Base-by-base conservation (phyloP, 2,113 vertebrate species). In the Proterorhinus semilunaris region DNA sequence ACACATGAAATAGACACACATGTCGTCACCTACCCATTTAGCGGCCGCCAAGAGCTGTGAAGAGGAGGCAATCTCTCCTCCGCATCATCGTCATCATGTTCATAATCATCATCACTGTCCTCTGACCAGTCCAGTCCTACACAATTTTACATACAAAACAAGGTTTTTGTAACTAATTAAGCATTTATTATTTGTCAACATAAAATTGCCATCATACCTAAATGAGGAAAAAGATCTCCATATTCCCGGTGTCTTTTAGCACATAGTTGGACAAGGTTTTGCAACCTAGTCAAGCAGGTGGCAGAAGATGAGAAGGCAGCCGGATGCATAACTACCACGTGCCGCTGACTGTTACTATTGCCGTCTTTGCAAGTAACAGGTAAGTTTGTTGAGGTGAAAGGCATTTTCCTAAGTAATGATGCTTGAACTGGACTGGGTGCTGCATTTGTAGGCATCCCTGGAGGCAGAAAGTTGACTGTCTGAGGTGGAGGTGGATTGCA, bases 111-210 rank as follows among this genome's bases (percentile, higher is more conserved):
- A 76, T 94, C 94, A 69, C 98, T 99, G 84, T 99, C 98, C 89
- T 99, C 98, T 73, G 98, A 99, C 98, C 98, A 99, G 90, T 99
- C 98, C 91, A 99, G 84, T 64, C 97, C 98, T 99, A 87, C 21
- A 61, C 58, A 61, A 45, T 61, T 13, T 61, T 43, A 45, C 7
- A 61, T 15, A 44, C 8, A 9, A 45, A 44, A 44, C 7, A 27
- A 42, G 12, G 7, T 10, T 10, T 42, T 58, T 58, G 54, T 27
- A 12, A 57, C 10, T 57, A 27, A 21, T 10, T 57, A 11, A 36
- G 21, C 11, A 42, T 42, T 0, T 13, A 42, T 58, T 42, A 5
- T 45, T 44, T 11, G 0, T 7, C 3, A 58, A 57, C 54, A 57
- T 11, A 57, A 36, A 7, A 42, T 42, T 13, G 11, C 1, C 12